A percentile compares a stretch with the other conserved stretches of the same genome.
phyloP scores from a whole-genome alignment of 2,888 invertebrate species.

The Dicranocentrus wangi region DNA sequence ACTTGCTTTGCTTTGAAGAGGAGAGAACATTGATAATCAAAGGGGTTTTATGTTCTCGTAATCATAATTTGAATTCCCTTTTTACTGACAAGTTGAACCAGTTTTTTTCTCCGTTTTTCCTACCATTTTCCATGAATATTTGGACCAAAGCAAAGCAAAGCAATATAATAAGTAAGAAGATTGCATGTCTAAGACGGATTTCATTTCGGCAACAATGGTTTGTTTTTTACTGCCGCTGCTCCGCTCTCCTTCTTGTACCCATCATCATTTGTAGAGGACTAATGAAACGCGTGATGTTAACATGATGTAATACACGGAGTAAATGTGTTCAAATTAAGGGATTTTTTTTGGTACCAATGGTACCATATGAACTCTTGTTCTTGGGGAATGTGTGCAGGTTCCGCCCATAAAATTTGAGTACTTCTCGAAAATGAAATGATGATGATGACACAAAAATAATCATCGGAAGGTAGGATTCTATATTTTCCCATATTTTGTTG shows the following conservation, averaged over 20 bases:
- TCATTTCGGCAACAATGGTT: neutral
- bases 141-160: no score
- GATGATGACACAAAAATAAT: no score
- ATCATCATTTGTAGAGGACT: neutral
- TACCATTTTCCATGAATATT: no score
- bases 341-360: neutral
- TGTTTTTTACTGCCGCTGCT: no score
- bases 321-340: neutral
- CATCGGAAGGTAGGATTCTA: no score
- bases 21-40: conserved; percentile 10
- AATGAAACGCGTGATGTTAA: conserved; percentile 8
- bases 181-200: neutral
- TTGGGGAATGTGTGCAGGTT: neutral
- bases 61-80: conserved; percentile 28
- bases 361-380: neutral
- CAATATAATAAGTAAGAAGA: no score
- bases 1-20: neutral
- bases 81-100: conserved; percentile 13
- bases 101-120: conserved; percentile 17
- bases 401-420: neutral
- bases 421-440: neutral
- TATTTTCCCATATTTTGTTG: no score
- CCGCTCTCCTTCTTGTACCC: no score
- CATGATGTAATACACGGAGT: conserved; percentile 29
- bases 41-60: conserved; percentile 21